Evolutionary conservation across 2,113 vertebrate species (phyloP).

Genomic region (Aythya baeri): DNA sequence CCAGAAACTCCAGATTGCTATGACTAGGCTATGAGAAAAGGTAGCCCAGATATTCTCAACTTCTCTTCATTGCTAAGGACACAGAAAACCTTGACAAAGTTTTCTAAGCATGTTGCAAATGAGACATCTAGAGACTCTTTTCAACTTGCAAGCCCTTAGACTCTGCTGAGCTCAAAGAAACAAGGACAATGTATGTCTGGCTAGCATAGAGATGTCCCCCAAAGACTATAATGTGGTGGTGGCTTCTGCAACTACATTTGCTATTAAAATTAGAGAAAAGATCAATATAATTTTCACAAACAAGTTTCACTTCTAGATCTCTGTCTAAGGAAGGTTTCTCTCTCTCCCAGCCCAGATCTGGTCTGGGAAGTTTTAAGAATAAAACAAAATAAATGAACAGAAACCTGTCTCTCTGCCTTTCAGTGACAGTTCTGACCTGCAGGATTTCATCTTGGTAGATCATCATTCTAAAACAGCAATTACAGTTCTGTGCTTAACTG

Average conservation of each 20-base stretch:
- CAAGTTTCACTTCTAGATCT: not conserved
- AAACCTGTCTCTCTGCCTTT: not conserved
- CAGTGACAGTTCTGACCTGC: not conserved
- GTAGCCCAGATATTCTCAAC: not conserved
- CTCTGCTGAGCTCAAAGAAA: not conserved
- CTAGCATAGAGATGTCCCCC: not conserved
- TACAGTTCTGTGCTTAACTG: not conserved
- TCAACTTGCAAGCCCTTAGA: not conserved
- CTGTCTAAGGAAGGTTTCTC: not conserved
- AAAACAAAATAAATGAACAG: not conserved
- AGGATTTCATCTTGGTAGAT: not conserved
- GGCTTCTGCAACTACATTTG: not conserved
- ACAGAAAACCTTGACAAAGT: not conserved
- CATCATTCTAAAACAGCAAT: not conserved
- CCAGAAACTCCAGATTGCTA: not conserved
- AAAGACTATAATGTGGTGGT: not conserved
- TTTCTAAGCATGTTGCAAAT: not conserved
- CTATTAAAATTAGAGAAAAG: not conserved
- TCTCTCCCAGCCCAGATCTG: rapidly evolving
- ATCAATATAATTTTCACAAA: not conserved
- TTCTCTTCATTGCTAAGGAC: not conserved
- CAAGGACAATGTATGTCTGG: rapidly evolving
- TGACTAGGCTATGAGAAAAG: not conserved
- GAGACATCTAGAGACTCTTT: not conserved
- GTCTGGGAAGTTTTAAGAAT: not conserved